phyloP scores from a whole-genome alignment of 2,888 invertebrate species.

The Scelioninae gen. 2 region DNA sequence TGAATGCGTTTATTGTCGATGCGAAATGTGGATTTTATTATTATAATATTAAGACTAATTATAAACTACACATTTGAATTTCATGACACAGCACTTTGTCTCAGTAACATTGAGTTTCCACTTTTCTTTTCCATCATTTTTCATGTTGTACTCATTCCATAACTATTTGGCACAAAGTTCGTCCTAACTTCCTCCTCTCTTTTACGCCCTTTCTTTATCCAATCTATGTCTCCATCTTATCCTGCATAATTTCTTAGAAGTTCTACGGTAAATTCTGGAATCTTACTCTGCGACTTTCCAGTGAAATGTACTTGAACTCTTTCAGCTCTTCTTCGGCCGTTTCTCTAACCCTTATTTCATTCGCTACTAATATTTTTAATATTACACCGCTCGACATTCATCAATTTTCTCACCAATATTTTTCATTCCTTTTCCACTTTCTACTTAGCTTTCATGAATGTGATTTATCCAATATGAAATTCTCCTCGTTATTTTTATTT shows the following conservation, averaged over 20 bases:
- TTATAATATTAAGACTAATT: not conserved
- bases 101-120: not conserved
- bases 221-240: slow-evolving; percentile 18
- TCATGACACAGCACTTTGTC: not conserved
- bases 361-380: slow-evolving; percentile 13
- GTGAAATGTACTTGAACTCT: slow-evolving; percentile 8
- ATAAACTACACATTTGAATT: not conserved
- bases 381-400: slow-evolving; percentile 3
- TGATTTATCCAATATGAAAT: slow-evolving; percentile 3
- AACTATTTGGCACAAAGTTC: slow-evolving; percentile 4
- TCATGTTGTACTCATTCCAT: not conserved
- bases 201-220: slow-evolving; percentile 12
- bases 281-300: slow-evolving; percentile 7
- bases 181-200: slow-evolving; percentile 6
- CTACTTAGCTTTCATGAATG: slow-evolving; percentile 11
- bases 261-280: slow-evolving; percentile 13
- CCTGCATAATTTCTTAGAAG: slow-evolving; percentile 16
- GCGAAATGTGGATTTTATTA: not conserved
- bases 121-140: not conserved
- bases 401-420: slow-evolving; percentile 3
- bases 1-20: no score
- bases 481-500: slow-evolving; percentile 5
- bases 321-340: slow-evolving; percentile 4
- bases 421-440: slow-evolving; percentile 6
- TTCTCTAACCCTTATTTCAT: slow-evolving; percentile 15